Conservation (phyloP, 2,113 vertebrate genomes). For the Bos taurus region DNA sequence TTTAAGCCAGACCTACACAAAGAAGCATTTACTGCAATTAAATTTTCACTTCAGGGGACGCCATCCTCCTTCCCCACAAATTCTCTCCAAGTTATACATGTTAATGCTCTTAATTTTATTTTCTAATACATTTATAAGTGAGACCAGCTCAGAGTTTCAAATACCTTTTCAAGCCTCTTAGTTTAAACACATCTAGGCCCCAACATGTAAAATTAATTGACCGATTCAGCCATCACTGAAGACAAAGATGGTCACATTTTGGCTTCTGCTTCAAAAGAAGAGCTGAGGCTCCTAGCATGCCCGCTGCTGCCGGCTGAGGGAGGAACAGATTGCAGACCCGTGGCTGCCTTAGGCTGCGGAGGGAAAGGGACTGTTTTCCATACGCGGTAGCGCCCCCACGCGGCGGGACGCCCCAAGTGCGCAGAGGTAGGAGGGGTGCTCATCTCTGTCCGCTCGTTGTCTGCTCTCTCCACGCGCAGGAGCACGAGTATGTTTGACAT, state of each 20-base stretch:
- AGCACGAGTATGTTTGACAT: constrained; percentile 97
- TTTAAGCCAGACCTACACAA: not conserved
- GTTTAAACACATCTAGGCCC: not conserved
- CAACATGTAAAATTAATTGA: not conserved
- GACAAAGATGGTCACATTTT: not conserved
- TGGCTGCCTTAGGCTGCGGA: constrained; percentile 20
- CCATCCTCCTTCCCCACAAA: not conserved
- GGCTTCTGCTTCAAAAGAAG: not conserved
- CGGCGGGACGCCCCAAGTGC: constrained; percentile 25
- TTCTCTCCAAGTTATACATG: not conserved
- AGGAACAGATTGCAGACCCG: rapidly evolving
- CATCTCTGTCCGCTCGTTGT: not conserved
- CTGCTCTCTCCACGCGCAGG: constrained; percentile 76
- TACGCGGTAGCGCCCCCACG: constrained; percentile 69
- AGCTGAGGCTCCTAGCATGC: not conserved
- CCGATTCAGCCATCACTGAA: not conserved
- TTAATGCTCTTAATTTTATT: constrained; percentile 57
- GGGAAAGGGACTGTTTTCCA: not conserved
- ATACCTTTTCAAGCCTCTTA: not conserved
- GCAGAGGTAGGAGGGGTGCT: not conserved
- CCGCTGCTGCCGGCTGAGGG: not conserved
- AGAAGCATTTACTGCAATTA: not conserved
- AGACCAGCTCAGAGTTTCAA: not conserved
- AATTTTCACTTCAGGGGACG: not conserved
- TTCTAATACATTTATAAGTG: constrained; percentile 30